phyloP scores from a whole-genome alignment of 2,113 vertebrate species.

The Merops nubicus region DNA sequence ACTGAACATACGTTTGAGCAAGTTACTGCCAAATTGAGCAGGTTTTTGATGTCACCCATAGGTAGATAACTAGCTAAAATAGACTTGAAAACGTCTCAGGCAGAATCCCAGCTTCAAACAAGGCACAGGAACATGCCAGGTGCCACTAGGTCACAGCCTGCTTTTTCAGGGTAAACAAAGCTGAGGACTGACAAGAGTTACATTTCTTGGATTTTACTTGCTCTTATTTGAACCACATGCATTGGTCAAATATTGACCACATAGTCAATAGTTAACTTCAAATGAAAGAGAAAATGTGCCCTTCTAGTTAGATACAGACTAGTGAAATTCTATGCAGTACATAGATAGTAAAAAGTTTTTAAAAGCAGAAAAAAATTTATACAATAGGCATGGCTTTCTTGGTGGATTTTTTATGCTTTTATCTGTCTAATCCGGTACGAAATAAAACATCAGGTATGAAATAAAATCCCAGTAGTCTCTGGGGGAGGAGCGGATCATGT shows the following conservation, averaged over 20 bases:
- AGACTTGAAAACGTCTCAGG: background rate
- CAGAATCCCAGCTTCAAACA: background rate
- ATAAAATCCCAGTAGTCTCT: background rate
- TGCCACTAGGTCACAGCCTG: background rate
- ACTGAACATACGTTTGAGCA: background rate
- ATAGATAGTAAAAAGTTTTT: background rate
- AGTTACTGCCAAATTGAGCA: background rate
- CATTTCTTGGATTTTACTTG: background rate
- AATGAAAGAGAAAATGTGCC: background rate
- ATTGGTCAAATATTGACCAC: background rate
- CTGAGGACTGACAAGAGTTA: background rate
- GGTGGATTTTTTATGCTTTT: background rate
- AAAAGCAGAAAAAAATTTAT: background rate
- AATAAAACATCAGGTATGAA: background rate
- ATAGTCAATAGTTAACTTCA: background rate
- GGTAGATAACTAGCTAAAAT: background rate
- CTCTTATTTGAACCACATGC: background rate
- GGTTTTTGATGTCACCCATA: background rate
- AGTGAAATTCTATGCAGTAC: background rate
- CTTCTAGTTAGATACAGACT: background rate
- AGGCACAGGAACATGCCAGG: background rate
- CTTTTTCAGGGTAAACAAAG: background rate
- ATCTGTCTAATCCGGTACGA: background rate
- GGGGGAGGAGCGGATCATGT: background rate
- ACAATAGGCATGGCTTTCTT: background rate